Percentiles rank a stretch among this genome's conserved stretches.
Evolutionary conservation across 2,113 vertebrate genomes (phyloP).

Genomic region (Trinectes maculatus): DNA sequence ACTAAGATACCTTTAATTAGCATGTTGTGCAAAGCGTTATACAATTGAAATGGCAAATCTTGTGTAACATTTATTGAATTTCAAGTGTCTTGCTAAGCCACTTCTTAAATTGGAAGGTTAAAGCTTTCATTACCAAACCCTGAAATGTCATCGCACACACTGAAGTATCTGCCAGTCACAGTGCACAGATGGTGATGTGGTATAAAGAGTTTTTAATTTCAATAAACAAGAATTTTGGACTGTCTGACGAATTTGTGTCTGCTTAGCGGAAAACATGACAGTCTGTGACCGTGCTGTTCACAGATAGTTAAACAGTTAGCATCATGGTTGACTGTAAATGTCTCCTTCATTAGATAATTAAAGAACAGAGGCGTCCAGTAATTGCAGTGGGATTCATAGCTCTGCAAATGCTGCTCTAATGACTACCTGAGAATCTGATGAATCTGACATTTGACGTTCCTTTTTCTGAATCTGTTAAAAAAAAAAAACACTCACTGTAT

Average conservation of each 20-base stretch:
- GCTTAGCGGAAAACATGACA: background rate
- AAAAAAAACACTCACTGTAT: background rate
- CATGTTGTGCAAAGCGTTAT: constrained; percentile 34
- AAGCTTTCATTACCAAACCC: background rate
- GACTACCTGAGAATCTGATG: background rate
- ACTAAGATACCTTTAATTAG: constrained; percentile 45
- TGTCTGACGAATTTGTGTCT: background rate
- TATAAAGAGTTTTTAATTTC: constrained; percentile 1
- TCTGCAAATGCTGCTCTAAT: constrained; percentile 2
- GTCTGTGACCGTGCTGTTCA: background rate
- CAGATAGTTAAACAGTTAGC: constrained; percentile 7
- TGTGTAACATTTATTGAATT: constrained; percentile 37
- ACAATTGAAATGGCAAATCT: constrained; percentile 29
- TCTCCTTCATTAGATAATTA: background rate
- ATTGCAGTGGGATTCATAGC: constrained; percentile 10
- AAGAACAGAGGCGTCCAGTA: constrained; percentile 9
- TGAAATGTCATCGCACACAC: background rate
- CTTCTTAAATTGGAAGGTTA: background rate
- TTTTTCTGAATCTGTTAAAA: background rate
- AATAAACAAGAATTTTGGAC: background rate
- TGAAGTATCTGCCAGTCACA: background rate
- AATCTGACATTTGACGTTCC: background rate
- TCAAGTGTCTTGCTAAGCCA: constrained; percentile 1
- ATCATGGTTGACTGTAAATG: background rate
- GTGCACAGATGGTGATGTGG: background rate